Conservation (phyloP, 2,797 vertebrate species). For the Poecilia gillii region DNA sequence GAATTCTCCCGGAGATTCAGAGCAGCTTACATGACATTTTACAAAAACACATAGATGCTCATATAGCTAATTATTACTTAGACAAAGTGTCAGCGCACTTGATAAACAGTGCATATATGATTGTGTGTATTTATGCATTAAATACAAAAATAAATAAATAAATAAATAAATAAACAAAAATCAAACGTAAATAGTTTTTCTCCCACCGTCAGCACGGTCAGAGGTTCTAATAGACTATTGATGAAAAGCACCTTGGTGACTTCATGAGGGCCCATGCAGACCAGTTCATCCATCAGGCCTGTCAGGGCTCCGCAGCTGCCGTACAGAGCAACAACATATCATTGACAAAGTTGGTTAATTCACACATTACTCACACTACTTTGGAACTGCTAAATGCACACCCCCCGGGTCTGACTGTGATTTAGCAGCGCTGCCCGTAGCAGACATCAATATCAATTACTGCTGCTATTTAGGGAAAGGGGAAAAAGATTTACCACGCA, state of each 20-base stretch:
- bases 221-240: constrained; percentile 89
- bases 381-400: constrained; percentile 56
- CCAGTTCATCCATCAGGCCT: constrained; percentile 78
- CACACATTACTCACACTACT: constrained; percentile 68
- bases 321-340: constrained; percentile 68
- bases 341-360: constrained; percentile 73
- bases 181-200: constrained; percentile 67
- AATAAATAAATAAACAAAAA: constrained; percentile 15
- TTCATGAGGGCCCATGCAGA: constrained; percentile 73
- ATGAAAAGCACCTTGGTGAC: constrained; percentile 80
- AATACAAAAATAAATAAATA: background rate
- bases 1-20: background rate
- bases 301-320: constrained; percentile 59
- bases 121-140: constrained; percentile 20
- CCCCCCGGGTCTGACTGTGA: constrained; percentile 59
- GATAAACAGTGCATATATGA: background rate
- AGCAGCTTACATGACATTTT: background rate
- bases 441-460: constrained; percentile 80
- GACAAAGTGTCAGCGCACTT: background rate
- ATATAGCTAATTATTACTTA: background rate
- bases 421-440: constrained; percentile 72
- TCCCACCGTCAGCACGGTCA: constrained; percentile 79
- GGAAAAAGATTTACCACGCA: constrained; percentile 48
- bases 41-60: background rate
- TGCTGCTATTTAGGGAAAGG: constrained; percentile 66